These are phyloP conservation scores for Boloria selene DNA, from an alignment of 2,888 invertebrate species.

Conservation along the genomic window DNA sequence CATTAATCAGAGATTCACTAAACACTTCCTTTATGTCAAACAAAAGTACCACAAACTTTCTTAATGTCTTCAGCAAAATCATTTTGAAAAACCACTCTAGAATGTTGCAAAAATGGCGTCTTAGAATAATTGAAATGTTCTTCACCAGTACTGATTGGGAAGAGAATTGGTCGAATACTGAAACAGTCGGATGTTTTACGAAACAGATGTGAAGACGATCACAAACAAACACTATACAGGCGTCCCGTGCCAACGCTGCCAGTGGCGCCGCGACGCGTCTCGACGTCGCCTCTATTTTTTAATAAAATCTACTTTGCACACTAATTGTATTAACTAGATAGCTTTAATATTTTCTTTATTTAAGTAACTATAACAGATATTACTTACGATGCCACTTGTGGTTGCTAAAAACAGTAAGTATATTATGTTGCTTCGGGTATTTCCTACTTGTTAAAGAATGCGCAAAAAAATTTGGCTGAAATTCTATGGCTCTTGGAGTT, in stretches of 20 bases:
- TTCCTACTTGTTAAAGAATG: neutral
- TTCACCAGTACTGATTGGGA: slow-evolving; percentile 65
- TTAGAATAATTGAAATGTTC: slow-evolving; percentile 50
- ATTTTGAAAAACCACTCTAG: slow-evolving; percentile 48
- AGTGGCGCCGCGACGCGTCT: slow-evolving; percentile 66
- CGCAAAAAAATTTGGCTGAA: slow-evolving; percentile 31
- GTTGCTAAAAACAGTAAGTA: too few species aligned
- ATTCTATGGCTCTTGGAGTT: slow-evolving; percentile 28
- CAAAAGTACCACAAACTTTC: slow-evolving; percentile 69
- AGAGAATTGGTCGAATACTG: slow-evolving; percentile 73
- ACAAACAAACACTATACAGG: slow-evolving; percentile 68
- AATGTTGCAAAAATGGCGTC: slow-evolving; percentile 54
- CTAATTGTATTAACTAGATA: slow-evolving; percentile 13
- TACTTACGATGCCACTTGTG: too few species aligned
- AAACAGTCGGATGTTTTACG: slow-evolving; percentile 72
- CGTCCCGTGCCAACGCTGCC: slow-evolving; percentile 70
- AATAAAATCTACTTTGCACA: slow-evolving; percentile 49
- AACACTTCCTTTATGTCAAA: slow-evolving; percentile 78
- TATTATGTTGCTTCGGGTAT: neutral
- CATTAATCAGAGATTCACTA: slow-evolving; percentile 77
- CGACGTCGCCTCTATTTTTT: slow-evolving; percentile 63
- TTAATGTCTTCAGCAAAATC: slow-evolving; percentile 62
- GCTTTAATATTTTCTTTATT: neutral
- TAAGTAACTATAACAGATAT: too few species aligned
- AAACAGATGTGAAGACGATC: slow-evolving; percentile 77